Base-by-base conservation (phyloP, 2,797 vertebrate species). In the Epinephelus awoara region DNA sequence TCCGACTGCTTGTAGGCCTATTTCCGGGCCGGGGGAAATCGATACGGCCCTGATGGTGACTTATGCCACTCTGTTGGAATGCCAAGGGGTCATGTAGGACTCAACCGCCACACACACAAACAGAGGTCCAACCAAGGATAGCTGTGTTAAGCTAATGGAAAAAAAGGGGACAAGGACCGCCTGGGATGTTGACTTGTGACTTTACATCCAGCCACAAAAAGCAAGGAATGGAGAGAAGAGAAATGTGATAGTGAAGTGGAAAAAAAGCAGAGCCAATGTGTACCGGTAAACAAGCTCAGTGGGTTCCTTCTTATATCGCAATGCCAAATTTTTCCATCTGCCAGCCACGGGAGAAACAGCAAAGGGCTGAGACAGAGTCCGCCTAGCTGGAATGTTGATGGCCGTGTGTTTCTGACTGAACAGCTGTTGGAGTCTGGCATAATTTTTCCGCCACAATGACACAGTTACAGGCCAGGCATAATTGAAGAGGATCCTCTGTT, bases 71-170 rank as follows among this genome's bases (percentile, higher is more conserved):
- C 49, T 67, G 74, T 64, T 69, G 89, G 89, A 89, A 92, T 91
- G 90, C 83, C 67, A 40, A 78, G 75, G 72, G 87, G 82, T 92
- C 82, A 86, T 70, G 27, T 49, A 54, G 88, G 83, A 87, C 75
- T 79, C 61, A 42, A 79, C 59, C 23, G 59, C 56, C 71, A 64
- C 71, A 57, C 75, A 77, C 63, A 75, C n/a, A 83, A 27, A 49
- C 61, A 65, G 9, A 72, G 19, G 25, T 61, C 29, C 54, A 66
- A 82, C 76, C 73, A 81, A 72, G 82, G 81, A 92, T 85, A 89
- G 92, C 86, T 80, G 70, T 71, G 88, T 86, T 89, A 91, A 91
- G 85, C 90, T 83, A 83, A 67, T 82, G 90, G 88, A 85, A 91
- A 91, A 82, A 75, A 49, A 25, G 15, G 13, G 38, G 65, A 79